Evolutionary conservation across 2,888 invertebrate species (phyloP), one percentile per base, ranked within the genome.

Genomic region (Sesia apiformis): DNA sequence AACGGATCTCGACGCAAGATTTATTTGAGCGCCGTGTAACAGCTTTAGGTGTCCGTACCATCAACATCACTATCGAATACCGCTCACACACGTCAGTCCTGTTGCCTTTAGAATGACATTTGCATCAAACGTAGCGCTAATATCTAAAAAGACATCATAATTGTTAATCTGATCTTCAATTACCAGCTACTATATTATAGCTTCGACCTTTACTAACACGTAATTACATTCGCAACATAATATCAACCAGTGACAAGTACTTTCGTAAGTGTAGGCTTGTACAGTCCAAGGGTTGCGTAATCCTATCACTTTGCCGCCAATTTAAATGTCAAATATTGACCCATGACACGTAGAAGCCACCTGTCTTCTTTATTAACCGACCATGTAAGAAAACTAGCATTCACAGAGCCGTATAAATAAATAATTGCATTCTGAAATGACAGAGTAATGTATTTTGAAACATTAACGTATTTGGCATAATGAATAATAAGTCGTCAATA

Each of bases 291-390:
- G 42, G 63, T 83, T 81, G 79, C 75, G 65, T 81, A 78, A 84
- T 74, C 23, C 23, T 23, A 69, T 65, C 58, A 72, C 70, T 73
- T 67, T 70, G 67, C 68, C 64, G 59, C 67, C 64, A 64, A 64
- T 70, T 73, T 69, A 85, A 89, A 88, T 87, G 86, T 78, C 85
- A 86, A 81, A 85, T 78, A 76, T 76, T 87, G 84, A 88, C 87
- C 86, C 73, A 72, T 77, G 81, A 77, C 78, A 76, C 60, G 71
- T 57, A 64, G 66, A 69, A 64, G 61, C 78, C 74, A 82, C 82
- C 75, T 71, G 77, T 79, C 65, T 78, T 71, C 61, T 55, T 7
- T 58, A 55, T 59, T 61, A 63, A 58, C 60, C 56, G 52, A 55
- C 52, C 40, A 40, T 7, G 8, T 52, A 40, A 52, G 40, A 40